Percentiles rank a stretch among this genome's conserved stretches.
Evolutionary conservation across 2,888 invertebrate genomes (phyloP).

Genomic region (Drosophila mercatorum): DNA sequence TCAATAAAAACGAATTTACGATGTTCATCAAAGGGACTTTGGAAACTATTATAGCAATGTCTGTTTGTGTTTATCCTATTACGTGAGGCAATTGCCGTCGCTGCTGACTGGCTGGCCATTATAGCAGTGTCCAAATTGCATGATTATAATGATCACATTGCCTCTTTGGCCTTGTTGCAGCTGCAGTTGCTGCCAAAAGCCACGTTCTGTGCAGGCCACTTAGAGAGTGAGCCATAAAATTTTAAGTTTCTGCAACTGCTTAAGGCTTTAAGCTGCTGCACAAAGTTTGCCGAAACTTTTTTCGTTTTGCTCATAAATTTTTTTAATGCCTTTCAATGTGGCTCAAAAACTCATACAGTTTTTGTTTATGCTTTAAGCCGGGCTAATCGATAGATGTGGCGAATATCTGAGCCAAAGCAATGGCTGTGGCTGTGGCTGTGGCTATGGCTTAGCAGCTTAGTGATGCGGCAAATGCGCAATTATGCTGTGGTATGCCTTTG

Average conservation of each 20-base stretch:
- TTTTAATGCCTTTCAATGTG: neutral
- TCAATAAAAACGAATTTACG: constrained; percentile 62
- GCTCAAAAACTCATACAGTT: neutral
- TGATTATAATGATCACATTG: constrained; percentile 67
- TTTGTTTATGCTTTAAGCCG: constrained; percentile 9
- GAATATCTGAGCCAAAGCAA: constrained; percentile 22
- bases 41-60: constrained; percentile 44
- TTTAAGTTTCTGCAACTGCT: neutral
- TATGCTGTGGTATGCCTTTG: constrained; percentile 50
- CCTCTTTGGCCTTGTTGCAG: constrained; percentile 37
- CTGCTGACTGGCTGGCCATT: constrained; percentile 4
- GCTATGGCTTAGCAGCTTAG: constrained; percentile 47
- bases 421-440: constrained; percentile 12
- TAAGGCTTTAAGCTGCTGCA: constrained; percentile 8
- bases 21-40: constrained; percentile 50
- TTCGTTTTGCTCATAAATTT: neutral
- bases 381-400: constrained; percentile 56
- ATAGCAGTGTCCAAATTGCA: constrained; percentile 47
- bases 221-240: neutral
- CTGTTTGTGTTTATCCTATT: constrained; percentile 22
- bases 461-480: constrained; percentile 70
- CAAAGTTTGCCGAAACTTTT: neutral
- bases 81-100: constrained; percentile 26
- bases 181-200: constrained; percentile 41
- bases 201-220: constrained; percentile 12